Conservation (phyloP, 2,113 vertebrate species). For the Heterotilapia buettikoferi region DNA sequence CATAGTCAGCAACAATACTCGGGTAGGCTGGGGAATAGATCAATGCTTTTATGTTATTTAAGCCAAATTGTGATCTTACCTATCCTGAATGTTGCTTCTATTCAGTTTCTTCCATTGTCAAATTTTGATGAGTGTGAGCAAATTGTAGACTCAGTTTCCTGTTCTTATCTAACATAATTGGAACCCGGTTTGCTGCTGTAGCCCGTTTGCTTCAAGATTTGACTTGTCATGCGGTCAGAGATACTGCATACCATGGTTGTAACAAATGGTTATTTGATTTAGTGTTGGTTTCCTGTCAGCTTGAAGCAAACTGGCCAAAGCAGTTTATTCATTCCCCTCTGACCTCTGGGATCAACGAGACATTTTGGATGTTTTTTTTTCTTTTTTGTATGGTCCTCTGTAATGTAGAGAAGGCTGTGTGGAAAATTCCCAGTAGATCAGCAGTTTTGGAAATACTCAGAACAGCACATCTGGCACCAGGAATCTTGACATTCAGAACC, state of each 20-base stretch:
- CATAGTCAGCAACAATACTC: not conserved
- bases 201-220: not conserved
- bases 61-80: rapidly evolving
- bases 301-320: not conserved
- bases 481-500: not conserved
- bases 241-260: not conserved
- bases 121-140: not conserved
- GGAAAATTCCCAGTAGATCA: not conserved
- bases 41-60: not conserved
- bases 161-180: not conserved
- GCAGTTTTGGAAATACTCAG: not conserved
- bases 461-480: not conserved
- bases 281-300: not conserved
- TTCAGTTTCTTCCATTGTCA: not conserved
- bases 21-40: not conserved
- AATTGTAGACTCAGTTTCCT: not conserved
- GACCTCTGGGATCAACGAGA: not conserved
- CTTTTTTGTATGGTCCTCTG: not conserved
- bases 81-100: not conserved
- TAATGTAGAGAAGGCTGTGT: not conserved
- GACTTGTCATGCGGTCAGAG: not conserved
- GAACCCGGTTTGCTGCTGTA: not conserved
- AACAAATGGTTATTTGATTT: not conserved
- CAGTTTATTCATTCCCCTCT: not conserved
- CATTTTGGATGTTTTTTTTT: not conserved